phyloP scores from a whole-genome alignment of 2,113 vertebrate genomes.

The Oostethus manadensis region DNA sequence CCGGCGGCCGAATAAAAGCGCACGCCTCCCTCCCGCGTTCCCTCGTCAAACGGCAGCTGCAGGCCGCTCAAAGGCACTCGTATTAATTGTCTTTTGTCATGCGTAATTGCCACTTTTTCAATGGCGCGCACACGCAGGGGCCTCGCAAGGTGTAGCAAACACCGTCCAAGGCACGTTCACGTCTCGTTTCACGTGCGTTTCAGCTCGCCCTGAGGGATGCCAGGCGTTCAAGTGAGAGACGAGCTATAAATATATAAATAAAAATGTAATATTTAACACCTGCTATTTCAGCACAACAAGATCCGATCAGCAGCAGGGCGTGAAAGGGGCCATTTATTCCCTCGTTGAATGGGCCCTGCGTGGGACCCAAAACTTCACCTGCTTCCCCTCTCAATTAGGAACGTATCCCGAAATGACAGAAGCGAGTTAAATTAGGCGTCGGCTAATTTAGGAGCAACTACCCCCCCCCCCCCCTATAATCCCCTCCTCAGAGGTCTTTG shows the following conservation, averaged over 20 bases:
- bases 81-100: slow-evolving; percentile 98
- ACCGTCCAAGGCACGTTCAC: background rate
- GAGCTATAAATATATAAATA: no score
- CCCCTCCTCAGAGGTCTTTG: slow-evolving; percentile 64
- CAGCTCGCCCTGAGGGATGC: background rate
- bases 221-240: background rate
- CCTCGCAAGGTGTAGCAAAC: background rate
- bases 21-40: slow-evolving; percentile 66
- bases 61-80: slow-evolving; percentile 84
- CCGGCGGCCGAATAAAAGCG: background rate
- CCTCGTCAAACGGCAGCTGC: slow-evolving; percentile 92
- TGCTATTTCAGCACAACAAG: slow-evolving; percentile 85
- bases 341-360: slow-evolving; percentile 86
- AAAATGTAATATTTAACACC: no score
- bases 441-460: slow-evolving; percentile 92
- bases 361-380: slow-evolving; percentile 95
- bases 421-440: slow-evolving; percentile 99
- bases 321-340: slow-evolving; percentile 91
- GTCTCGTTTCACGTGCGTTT: background rate
- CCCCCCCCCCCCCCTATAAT: slow-evolving; percentile 90
- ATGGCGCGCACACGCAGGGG: slow-evolving; percentile 37
- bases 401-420: slow-evolving; percentile 98
- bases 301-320: slow-evolving; percentile 85
- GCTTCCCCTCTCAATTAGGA: slow-evolving; percentile 99
- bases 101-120: slow-evolving; percentile 86